phyloP scores from a whole-genome alignment of 23 tunicate species.

The Clavelina lepadiformis region DNA sequence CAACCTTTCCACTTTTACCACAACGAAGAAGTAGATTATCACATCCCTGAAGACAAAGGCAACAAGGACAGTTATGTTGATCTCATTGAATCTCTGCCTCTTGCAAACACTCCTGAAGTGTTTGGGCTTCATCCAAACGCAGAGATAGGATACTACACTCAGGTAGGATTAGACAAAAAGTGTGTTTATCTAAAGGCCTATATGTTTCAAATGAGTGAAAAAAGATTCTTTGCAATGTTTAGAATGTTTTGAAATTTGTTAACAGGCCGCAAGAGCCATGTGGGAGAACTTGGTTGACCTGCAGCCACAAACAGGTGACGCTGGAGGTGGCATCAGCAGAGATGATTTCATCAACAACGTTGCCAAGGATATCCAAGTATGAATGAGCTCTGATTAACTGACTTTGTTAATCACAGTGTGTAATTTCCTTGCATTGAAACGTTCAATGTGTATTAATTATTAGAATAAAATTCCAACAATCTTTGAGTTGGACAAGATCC shows the following conservation, averaged over 20 bases:
- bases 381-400: too few relatives aligned
- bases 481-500: conserved; percentile 94
- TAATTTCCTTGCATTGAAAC: too few relatives aligned
- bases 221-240: neutral
- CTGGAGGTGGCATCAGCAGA: conserved; percentile 93
- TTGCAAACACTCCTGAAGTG: conserved; percentile 96
- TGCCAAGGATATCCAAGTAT: conserved; percentile 95
- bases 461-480: conserved; percentile 87
- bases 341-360: conserved; percentile 94
- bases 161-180: conserved; percentile 40
- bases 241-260: neutral
- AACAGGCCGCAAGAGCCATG: conserved; percentile 92
- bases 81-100: conserved; percentile 74
- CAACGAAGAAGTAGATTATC: conserved; percentile 80
- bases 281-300: conserved; percentile 98
- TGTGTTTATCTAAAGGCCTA: too few relatives aligned
- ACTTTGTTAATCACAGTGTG: too few relatives aligned
- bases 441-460: too few relatives aligned
- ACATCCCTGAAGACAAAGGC: conserved; percentile 92
- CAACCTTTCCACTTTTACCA: conserved; percentile 98
- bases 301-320: conserved; percentile 97
- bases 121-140: conserved; percentile 99
- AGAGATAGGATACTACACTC: conserved; percentile 98
- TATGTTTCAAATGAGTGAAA: neutral
- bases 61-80: conserved; percentile 92